phyloP scores from a whole-genome alignment of 92 coral and sea anemone genomes.

The Epizoanthus fatuus region DNA sequence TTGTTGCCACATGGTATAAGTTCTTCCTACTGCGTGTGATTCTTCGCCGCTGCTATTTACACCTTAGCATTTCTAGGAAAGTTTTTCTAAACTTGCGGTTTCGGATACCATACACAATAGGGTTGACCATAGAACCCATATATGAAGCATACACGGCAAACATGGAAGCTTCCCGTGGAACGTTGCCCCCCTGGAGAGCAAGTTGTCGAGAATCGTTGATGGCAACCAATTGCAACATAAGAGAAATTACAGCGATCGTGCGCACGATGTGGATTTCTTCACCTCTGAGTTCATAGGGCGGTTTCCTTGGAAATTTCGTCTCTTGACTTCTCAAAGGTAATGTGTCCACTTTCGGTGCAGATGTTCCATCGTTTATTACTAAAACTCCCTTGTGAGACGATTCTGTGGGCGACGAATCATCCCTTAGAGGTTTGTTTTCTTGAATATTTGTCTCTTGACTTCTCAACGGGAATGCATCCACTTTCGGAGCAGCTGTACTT shows the following conservation, averaged over 20 bases:
- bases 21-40: background rate
- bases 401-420: no score
- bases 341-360: background rate
- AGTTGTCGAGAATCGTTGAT: constrained; percentile 39
- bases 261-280: constrained; percentile 66
- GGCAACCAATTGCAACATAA: constrained; percentile 74
- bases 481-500: no score
- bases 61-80: background rate
- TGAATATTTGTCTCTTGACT: no score
- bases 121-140: constrained; percentile 62
- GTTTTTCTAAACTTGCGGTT: constrained; percentile 63
- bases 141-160: constrained; percentile 56
- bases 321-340: background rate
- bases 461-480: no score
- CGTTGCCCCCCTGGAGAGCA: constrained; percentile 46
- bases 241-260: constrained; percentile 60
- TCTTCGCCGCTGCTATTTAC: no score
- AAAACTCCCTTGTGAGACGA: background rate
- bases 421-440: no score
- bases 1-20: background rate
- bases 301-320: background rate
- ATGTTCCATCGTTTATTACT: background rate
- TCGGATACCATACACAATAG: constrained; percentile 63
- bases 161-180: constrained; percentile 54
- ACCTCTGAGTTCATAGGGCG: constrained; percentile 29